Base-by-base conservation (phyloP, 2,797 vertebrate genomes). In the Oreochromis mossambicus region DNA sequence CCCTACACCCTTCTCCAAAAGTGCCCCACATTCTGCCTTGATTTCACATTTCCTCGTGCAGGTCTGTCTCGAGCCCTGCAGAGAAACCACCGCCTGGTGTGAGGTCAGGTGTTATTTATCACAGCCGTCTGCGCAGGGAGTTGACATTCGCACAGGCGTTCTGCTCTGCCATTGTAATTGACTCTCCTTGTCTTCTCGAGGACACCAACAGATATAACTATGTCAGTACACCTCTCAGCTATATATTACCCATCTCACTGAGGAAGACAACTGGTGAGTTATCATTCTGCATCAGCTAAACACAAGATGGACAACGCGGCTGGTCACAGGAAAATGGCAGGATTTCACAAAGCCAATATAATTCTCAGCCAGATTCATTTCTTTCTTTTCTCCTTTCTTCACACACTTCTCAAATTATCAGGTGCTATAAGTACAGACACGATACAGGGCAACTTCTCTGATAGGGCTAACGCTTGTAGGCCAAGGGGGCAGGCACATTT, bases 131-230 rank as follows among this genome's bases (percentile, higher is more conserved):
- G 94, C 80, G 89, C 91, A 68, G 94, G 92, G 92, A 96, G 96
- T 95, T 96, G 95, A 96, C 97, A 97, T 96, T 95, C 91, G 95
- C 94, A 91, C 92, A 90, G 94, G 92, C 95, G 93, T 95, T 95
- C 89, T 85, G 89, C 91, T 92, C 96, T 87, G 92, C 95, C 95
- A 91, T 95, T 89, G 95, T 96, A 97, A 97, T 97, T 96, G 97
- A 98, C 95, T 96, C 97, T 95, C 96, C 97, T 97, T 97, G 96
- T 98, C 97, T 98, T 95, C 96, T 97, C 95, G 95, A 96, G 96
- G 96, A 97, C 95, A 96, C 95, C 83, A 93, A 95, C 96, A 96
- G 95, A 97, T 96, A 97, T 97, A 97, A 97, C 96, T 97, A 97
- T 97, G 97, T 98, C 97, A 97, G 96, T 96, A 96, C 95, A 95